Base-by-base conservation (phyloP, 2,113 vertebrate species). In the Thamnaconus septentrionalis region DNA sequence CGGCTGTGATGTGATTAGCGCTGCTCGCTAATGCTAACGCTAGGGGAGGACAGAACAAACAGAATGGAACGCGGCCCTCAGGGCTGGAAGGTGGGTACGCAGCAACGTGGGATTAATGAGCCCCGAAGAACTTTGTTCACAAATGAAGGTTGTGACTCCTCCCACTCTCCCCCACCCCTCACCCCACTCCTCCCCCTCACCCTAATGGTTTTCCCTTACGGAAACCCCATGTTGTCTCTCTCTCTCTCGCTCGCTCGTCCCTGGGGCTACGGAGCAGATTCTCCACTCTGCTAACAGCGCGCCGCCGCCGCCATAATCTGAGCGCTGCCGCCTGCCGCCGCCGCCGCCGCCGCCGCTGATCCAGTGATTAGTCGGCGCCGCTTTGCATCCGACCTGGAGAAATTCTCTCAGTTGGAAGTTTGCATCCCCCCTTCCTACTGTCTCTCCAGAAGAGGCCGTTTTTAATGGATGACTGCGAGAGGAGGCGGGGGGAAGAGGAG, bases 371-470 rank as follows among this genome's bases (percentile, higher is more conserved):
- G 96, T 96, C 79, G 91, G 93, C 94, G 85, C 93, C 91, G 92
- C 94, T 98, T 97, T 96, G 94, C 96, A 96, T 96, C 95, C 94
- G 96, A 99, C 97, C 97, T 98, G 96, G 95, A 98, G 96, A 98
- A 98, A 98, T 97, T 96, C 94, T 96, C 96, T 94, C 97, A 95
- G 97, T 97, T 94, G 97, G 96, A 96, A 94, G 94, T 96, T 95
- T 96, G 95, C 95, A 98, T 98, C 95, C 94, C 94, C 96, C 96
- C 94, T 96, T 95, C 95, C 97, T 2, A 68, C 80, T 77, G 6
- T 52, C 18, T 52, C 18, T 52, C 12, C 12, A n/a, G n/a, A n/a
- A n/a, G n/a, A n/a, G n/a, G n/a, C n/a, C n/a, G 2, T 51, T 51
- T 51, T 52, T 52, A 93, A 91, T 31, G 18, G 18, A 31, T 31